Conservation (phyloP, 2,113 vertebrate genomes). For the Balaenoptera acutorostrata region DNA sequence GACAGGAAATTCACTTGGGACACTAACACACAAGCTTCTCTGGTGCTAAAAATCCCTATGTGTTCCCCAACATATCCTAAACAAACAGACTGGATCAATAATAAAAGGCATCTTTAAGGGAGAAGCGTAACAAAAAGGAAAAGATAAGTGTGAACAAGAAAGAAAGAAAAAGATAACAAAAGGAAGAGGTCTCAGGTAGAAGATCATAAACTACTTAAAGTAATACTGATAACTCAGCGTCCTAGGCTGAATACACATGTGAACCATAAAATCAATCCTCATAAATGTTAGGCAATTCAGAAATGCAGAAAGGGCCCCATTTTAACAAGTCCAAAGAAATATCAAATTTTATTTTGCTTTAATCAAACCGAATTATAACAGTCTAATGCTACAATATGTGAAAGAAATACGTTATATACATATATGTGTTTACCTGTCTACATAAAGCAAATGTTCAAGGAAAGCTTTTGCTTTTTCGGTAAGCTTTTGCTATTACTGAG, state of each 20-base stretch:
- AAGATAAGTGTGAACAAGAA: neutral
- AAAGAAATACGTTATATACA: neutral
- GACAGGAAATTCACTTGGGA: neutral
- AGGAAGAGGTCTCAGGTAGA: neutral
- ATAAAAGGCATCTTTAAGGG: constrained; percentile 10
- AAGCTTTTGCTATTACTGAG: neutral
- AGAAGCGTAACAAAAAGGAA: neutral
- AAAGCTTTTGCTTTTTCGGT: neutral
- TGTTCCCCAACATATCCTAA: neutral
- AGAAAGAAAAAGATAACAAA: neutral
- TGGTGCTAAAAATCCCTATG: neutral
- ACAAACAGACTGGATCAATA: neutral
- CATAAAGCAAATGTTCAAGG: constrained; percentile 21
- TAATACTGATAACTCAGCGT: neutral
- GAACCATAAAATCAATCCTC: neutral
- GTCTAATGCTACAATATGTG: neutral
- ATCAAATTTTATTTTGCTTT: constrained; percentile 14
- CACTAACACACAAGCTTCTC: neutral
- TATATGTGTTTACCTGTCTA: neutral
- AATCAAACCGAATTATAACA: neutral
- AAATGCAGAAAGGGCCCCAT: neutral
- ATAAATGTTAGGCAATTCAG: neutral
- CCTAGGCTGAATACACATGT: neutral
- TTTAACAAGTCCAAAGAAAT: constrained; percentile 5
- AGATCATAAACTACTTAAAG: neutral